Evolutionary conservation across 2,113 vertebrate species (phyloP), one percentile per base, ranked within the genome.

Genomic region (Dicrurus megarhynchus): DNA sequence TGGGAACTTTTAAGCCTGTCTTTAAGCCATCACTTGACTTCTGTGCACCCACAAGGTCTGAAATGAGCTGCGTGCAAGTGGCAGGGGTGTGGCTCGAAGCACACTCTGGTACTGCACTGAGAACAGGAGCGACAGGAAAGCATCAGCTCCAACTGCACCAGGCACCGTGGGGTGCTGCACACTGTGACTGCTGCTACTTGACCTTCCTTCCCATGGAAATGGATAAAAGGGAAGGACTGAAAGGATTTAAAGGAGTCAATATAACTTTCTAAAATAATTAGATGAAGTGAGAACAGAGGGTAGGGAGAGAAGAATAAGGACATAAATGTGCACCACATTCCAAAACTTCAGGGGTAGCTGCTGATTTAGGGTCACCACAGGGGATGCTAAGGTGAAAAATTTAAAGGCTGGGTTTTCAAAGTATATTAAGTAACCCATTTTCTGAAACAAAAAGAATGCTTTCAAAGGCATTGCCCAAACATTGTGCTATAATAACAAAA

Each of bases 1-100:
- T 0, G 5, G 68, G 57, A 94, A 83, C 75, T 57, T 49, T 85
- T 17, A 90, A 84, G 79, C 61, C 75, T 93, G 70, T 93, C 83
- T 93, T 96, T 86, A 86, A 90, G 91, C 71, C 92, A 90, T 92
- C 94, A 95, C 93, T 89, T 93, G 73, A 93, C 80, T 86, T 86
- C 50, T 90, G 13, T 28, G 73, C 56, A 91, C 52, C 68, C 86
- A 89, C 13, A 22, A 84, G 76, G 33, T 81, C 55, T 84, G 71
- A 81, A 86, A 84, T 42, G 42, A 90, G 53, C 39, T 23, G 67
- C 4, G 19, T 23, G 67, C 4, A 17, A 92, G 42, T 77, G 71
- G 49, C 27, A 5, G 42, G 64, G 42, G 19, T 65, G 74, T 59
- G 86, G 76, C 76, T 85, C 6, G 0, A 59, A 86, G 71, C 49